These are phyloP conservation scores for Drosophila jambulina DNA, from an alignment of 1,140 invertebrate genomes.

Conservation along the genomic window DNA sequence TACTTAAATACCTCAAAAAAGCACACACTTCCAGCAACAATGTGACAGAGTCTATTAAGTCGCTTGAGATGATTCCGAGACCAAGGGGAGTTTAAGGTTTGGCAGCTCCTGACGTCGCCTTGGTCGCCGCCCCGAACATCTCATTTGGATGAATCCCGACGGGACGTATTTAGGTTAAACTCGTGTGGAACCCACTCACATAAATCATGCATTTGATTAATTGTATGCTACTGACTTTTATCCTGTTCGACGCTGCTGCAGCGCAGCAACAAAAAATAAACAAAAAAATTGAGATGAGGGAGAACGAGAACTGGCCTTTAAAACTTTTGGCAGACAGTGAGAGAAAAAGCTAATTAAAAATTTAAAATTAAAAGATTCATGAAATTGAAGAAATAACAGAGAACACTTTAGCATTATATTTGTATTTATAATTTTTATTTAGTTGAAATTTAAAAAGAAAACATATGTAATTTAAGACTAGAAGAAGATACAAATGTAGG, in stretches of 20 bases:
- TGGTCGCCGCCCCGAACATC: constrained; percentile 34
- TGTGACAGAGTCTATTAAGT: constrained; percentile 14
- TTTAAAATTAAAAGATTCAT: not conserved
- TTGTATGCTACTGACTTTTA: constrained; percentile 72
- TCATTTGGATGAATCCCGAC: constrained; percentile 50
- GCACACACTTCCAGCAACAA: not conserved
- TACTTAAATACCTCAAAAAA: not conserved
- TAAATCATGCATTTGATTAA: constrained; percentile 82
- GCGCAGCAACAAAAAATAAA: constrained; percentile 13
- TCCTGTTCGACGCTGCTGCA: constrained; percentile 69
- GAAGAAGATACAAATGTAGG: not conserved
- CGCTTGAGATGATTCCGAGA: no score
- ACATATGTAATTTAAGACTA: not conserved
- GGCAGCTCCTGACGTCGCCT: not conserved
- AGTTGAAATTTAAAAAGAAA: not conserved
- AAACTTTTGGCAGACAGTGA: constrained; percentile 58
- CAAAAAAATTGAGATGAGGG: not conserved
- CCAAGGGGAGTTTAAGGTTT: constrained; percentile 2
- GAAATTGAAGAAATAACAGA: not conserved
- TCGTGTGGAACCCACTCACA: constrained; percentile 51
- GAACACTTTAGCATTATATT: not conserved
- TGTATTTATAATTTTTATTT: not conserved
- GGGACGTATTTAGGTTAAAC: constrained; percentile 69
- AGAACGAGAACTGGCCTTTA: constrained; percentile 50
- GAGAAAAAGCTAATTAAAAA: not conserved